phyloP scores from a whole-genome alignment of 2,888 invertebrate genomes.

The Eupithecia subfuscata region DNA sequence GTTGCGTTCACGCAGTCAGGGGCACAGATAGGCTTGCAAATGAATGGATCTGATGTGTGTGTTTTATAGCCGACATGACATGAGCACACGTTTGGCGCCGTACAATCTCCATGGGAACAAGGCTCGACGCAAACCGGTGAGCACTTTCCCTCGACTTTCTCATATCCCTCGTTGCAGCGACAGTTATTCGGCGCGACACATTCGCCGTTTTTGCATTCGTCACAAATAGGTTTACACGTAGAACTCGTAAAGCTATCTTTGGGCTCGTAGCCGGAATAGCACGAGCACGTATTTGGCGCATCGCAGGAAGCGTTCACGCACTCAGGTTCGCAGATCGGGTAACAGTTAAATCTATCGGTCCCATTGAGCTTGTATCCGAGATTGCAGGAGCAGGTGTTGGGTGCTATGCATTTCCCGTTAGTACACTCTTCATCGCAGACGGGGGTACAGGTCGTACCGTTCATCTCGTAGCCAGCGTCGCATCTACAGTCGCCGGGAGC shows the following conservation, averaged over 20 bases:
- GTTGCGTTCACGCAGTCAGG: conserved; percentile 41
- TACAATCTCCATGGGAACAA: conserved; percentile 59
- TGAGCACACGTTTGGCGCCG: conserved; percentile 69
- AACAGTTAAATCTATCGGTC: conserved; percentile 43
- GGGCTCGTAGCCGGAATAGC: conserved; percentile 48
- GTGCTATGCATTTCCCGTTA: conserved; percentile 60
- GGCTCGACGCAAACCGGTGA: conserved; percentile 43
- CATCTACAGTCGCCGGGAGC: conserved; percentile 48
- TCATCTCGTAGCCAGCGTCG: conserved; percentile 33
- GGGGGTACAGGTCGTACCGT: conserved; percentile 47
- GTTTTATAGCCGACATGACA: conserved; percentile 67
- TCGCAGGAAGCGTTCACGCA: conserved; percentile 56
- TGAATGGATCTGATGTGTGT: conserved; percentile 21
- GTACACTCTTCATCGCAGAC: conserved; percentile 50
- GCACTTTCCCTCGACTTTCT: conserved; percentile 42
- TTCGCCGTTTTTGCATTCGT: conserved; percentile 52
- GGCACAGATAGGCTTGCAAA: conserved; percentile 42
- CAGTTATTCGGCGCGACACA: conserved; percentile 53
- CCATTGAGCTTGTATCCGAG: conserved; percentile 40
- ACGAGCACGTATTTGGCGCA: conserved; percentile 53
- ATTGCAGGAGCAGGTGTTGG: conserved; percentile 59
- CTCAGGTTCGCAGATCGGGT: conserved; percentile 48
- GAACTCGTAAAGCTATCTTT: conserved; percentile 37
- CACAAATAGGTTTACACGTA: conserved; percentile 58
- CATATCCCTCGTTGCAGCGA: conserved; percentile 45